Evolutionary conservation across 37 sponge, comb jelly and placozoan species (phyloP), one percentile per base, ranked within the genome.

Genomic region (Theonella swinhoei): DNA sequence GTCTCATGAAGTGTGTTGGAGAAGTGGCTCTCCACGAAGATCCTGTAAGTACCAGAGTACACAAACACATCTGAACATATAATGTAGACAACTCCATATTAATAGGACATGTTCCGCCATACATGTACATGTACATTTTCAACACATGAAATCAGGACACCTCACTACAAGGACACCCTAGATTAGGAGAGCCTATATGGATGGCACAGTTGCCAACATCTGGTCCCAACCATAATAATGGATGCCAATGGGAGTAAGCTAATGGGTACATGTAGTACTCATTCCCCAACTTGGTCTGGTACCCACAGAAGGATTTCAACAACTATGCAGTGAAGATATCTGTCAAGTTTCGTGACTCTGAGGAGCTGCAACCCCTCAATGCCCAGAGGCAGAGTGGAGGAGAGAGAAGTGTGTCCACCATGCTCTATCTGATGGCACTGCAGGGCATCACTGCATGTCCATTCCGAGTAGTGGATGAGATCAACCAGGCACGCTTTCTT

Each of bases 341-440:
- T 83, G 99, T 98, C 37, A 96, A 98, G 82, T 98, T 96, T 62
- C 87, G 97, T 3, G 86, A 85, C 75, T 73, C 62, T 36, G 97
- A 98, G 84, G 82, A 89, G 72, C 84, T 98, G 41, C 95, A 98
- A 62, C 74, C 90, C 9, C 88, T 98, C 25, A 94, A 89, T 63
- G 90, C 95, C 19, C 86, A 84, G 38, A 82, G 96, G 28, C 99
- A 98, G 87, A 96, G 97, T 80, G 99, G 99, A 3, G 99, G 99
- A 9, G 99, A 98, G 80, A 86, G 97, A 39, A 94, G 95, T 82
- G 97, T 98, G n/a, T 88, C 97, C 74, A 98, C 99, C 67, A 96
- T 98, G 85, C 88, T 98, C 62, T 98, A 98, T 83, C 95, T 98
- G 23, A 89, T 98, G 88, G 96, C 99, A 24, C 83, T 98, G 60